Base-by-base conservation (phyloP, 2,888 invertebrate species). In the Ethmia dodecea region DNA sequence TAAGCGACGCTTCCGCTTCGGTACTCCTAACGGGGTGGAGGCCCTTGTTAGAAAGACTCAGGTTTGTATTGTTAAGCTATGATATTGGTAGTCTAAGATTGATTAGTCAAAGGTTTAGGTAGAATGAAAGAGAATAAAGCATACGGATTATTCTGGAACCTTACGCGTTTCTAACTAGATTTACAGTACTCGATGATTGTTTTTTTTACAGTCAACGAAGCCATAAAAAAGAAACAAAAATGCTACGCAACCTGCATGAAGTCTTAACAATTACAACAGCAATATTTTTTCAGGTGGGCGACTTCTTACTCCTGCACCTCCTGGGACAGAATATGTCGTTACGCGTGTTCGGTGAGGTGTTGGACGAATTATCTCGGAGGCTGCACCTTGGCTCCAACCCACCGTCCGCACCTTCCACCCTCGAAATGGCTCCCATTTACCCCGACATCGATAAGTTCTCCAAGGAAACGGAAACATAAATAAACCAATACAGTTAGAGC, bases 311-410 rank as follows among this genome's bases (percentile, higher is more conserved):
- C 41, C 81, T 96, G 37, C 94, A 95, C 62, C 83, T 96, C 37
- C 86, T 96, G 33, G 94, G 95, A 16, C 95, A 96, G 75, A 96
- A 96, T 71, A 91, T 96, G 88, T 94, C 93, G 54, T 87, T 94
- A 61, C 89, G 93, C 69, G 88, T 93, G 27, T 95, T 94, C 68
- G 91, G 91, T 34, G 94, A 95, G 61, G 91, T 95, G 44, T 62
- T 95, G 55, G 92, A 94, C 49, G 94, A 94, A 59, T 75, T 94
- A n/a, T 90, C 92, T 29, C 88, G 90, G 42, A 88, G 90, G 43
- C 74, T 93, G 34, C 92, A 91, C 53, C 86, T 91, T 45, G 91
- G 91, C 31, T 92, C 92, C 53, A 92, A 93, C 64, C 91, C 93
- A 40, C 95, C 95, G 0, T 94, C 95, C 1, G 95, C 95, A 2